Conservation (phyloP, 2,888 invertebrate genomes). For the Meta bourneti region DNA sequence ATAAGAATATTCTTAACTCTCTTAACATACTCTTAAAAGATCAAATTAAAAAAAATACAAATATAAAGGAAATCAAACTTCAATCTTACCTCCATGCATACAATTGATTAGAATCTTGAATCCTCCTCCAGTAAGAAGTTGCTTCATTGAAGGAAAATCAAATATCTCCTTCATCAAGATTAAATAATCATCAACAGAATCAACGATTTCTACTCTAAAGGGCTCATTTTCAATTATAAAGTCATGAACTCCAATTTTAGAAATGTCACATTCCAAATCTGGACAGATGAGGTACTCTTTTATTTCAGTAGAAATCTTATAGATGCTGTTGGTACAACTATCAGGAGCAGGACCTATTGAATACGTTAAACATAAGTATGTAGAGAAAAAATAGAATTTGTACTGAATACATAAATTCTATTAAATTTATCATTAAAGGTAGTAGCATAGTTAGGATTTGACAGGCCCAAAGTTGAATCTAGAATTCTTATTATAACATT, state of each 20-base stretch:
- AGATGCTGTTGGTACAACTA: conserved; percentile 92
- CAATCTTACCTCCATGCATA: conserved; percentile 88
- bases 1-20: too few relatives aligned
- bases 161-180: conserved; percentile 97
- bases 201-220: conserved; percentile 93
- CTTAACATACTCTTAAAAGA: too few relatives aligned
- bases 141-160: conserved; percentile 91
- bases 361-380: not conserved
- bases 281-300: conserved; percentile 90
- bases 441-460: too few relatives aligned
- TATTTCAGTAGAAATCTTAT: conserved; percentile 89
- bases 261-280: conserved; percentile 88
- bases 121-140: conserved; percentile 85
- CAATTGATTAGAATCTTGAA: conserved; percentile 94
- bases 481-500: too few relatives aligned
- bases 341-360: conserved; percentile 89
- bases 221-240: conserved; percentile 87
- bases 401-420: not conserved
- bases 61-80: too few relatives aligned
- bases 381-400: not conserved
- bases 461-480: too few relatives aligned
- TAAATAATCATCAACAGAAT: conserved; percentile 93
- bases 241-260: conserved; percentile 86
- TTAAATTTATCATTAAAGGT: too few relatives aligned
- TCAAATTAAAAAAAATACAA: too few relatives aligned